Conservation (phyloP, 2,888 invertebrate species). For the Quadroppia sp. region DNA sequence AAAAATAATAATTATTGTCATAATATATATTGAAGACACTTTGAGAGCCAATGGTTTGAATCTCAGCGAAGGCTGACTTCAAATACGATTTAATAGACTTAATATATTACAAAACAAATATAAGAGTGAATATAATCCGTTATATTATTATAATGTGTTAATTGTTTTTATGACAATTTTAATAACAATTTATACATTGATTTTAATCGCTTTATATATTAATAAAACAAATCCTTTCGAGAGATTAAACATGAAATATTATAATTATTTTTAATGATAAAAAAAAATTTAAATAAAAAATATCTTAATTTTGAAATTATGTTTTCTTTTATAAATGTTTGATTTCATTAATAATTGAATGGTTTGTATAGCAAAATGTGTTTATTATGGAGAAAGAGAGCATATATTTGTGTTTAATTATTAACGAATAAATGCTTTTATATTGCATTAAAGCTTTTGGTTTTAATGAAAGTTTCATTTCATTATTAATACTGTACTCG, state of each 20-base stretch:
- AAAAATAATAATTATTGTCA: not conserved
- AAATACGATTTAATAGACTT: not conserved
- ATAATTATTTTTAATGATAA: no score
- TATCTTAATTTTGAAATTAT: no score
- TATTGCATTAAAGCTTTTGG: slow-evolving; percentile 22
- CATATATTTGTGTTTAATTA: slow-evolving; percentile 28
- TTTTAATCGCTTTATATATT: no score
- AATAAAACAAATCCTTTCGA: no score
- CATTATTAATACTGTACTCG: slow-evolving; percentile 2
- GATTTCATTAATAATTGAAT: not conserved
- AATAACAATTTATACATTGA: no score
- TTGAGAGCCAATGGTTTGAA: slow-evolving; percentile 7
- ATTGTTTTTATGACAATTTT: no score
- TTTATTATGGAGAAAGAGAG: not conserved
- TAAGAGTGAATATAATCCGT: no score
- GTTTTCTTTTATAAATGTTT: slow-evolving; percentile 1
- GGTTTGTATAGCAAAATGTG: not conserved
- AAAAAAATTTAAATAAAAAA: no score
- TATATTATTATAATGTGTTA: no score
- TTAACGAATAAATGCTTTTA: slow-evolving; percentile 25
- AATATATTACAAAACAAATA: no score
- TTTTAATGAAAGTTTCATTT: slow-evolving; percentile 32
- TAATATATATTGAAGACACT: slow-evolving; percentile 2
- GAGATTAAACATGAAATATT: no score
- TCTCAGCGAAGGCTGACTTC: not conserved